These are phyloP conservation scores for Pinna nobilis DNA, from an alignment of 1,140 invertebrate genomes.

Conservation along the genomic window DNA sequence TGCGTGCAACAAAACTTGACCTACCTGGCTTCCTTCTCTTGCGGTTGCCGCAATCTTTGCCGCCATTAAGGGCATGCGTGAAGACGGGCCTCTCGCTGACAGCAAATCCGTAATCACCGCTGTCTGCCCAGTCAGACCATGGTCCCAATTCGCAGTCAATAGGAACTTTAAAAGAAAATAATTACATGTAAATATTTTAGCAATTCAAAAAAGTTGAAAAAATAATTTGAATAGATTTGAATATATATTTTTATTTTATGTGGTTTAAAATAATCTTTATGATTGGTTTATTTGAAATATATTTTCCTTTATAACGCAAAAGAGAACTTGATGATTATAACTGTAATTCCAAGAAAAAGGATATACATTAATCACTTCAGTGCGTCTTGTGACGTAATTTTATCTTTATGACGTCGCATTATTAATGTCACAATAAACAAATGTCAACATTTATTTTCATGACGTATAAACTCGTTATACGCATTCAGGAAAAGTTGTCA, in stretches of 20 bases:
- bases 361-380: background rate
- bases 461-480: no score
- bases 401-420: no score
- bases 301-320: background rate
- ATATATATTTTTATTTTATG: background rate
- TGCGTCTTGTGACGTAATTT: no score
- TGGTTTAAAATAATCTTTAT: background rate
- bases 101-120: background rate
- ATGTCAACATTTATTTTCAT: no score
- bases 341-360: background rate
- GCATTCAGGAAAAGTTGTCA: background rate
- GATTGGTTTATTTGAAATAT: background rate
- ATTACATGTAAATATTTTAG: no score
- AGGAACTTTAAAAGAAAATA: constrained; percentile 7
- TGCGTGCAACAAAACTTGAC: no score
- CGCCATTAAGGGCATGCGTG: constrained; percentile 1
- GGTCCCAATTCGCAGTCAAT: constrained; percentile 2
- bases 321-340: background rate
- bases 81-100: background rate
- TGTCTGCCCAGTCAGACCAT: background rate
- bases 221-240: no score
- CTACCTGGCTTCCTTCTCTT: no score
- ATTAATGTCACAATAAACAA: background rate
- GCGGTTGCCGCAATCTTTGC: constrained; percentile 14
- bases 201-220: no score